These are phyloP conservation scores for Drosophila suboccidentalis DNA, from an alignment of 2,888 invertebrate genomes.

Conservation along the genomic window DNA sequence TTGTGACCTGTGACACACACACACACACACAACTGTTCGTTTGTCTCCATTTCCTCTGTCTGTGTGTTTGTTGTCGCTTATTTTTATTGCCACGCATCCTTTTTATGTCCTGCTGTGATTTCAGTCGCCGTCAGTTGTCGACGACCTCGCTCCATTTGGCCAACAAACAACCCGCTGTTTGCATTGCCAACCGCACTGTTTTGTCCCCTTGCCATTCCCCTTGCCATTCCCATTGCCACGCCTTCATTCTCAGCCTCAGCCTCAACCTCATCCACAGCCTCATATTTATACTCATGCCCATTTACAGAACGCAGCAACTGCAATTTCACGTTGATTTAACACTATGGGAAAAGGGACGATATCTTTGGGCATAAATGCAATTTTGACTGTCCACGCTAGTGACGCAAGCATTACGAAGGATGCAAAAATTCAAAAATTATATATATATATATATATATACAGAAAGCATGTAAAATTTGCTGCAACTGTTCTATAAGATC, in stretches of 20 bases:
- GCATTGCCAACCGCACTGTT: constrained; percentile 60
- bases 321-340: constrained; percentile 56
- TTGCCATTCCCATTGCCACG: constrained; percentile 24
- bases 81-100: constrained; percentile 73
- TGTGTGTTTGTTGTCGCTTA: constrained; percentile 60
- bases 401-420: no score
- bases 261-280: constrained; percentile 15
- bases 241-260: constrained; percentile 4
- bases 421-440: no score
- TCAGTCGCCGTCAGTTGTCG: constrained; percentile 26
- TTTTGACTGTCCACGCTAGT: no score
- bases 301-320: constrained; percentile 5
- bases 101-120: constrained; percentile 75
- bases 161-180: constrained; percentile 41
- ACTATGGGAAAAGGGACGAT: no score
- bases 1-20: constrained; percentile 37
- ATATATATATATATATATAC: no score
- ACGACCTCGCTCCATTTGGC: constrained; percentile 39
- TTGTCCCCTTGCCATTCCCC: constrained; percentile 31
- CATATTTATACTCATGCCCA: constrained; percentile 18
- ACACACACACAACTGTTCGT: constrained; percentile 12
- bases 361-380: no score
- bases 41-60: constrained; percentile 13
- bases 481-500: no score
- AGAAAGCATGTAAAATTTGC: no score